phyloP scores from a whole-genome alignment of 2,113 vertebrate species.

The Pituophis catenifer region DNA sequence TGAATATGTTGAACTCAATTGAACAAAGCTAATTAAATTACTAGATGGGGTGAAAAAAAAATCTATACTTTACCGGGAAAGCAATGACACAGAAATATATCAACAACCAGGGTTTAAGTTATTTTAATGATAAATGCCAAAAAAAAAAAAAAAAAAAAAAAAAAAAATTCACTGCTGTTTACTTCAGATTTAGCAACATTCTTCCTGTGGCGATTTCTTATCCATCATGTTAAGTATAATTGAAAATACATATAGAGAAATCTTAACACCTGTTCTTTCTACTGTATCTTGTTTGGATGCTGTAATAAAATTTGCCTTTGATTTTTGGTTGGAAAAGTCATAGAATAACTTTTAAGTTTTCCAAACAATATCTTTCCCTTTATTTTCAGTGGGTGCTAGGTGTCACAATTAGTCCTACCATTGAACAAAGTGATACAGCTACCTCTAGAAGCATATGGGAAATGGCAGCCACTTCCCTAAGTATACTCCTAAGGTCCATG shows the following conservation, averaged over 20 bases:
- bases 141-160: too few relatives aligned
- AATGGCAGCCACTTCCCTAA: neutral
- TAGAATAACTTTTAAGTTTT: neutral
- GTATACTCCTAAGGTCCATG: neutral
- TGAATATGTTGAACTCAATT: slow-evolving; percentile 56
- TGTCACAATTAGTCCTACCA: neutral
- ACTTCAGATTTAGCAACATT: slow-evolving; percentile 5
- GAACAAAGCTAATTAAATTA: slow-evolving; percentile 57
- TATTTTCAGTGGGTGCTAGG: neutral
- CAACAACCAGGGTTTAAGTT: slow-evolving; percentile 40
- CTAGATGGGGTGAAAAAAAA: slow-evolving; percentile 49
- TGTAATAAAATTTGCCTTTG: neutral
- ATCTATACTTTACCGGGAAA: slow-evolving; percentile 46
- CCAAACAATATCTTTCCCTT: neutral
- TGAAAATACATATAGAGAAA: slow-evolving; percentile 33
- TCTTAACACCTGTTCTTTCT: neutral
- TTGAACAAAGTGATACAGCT: neutral
- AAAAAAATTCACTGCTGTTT: neutral
- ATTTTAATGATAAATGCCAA: slow-evolving; percentile 47
- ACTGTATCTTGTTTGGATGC: neutral
- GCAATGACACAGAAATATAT: slow-evolving; percentile 50
- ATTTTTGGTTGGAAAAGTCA: neutral
- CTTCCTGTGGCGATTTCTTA: slow-evolving; percentile 1
- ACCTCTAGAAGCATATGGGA: neutral
- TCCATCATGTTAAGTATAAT: neutral